phyloP scores from a whole-genome alignment of 2,797 vertebrate genomes.

The Remorina albescens region DNA sequence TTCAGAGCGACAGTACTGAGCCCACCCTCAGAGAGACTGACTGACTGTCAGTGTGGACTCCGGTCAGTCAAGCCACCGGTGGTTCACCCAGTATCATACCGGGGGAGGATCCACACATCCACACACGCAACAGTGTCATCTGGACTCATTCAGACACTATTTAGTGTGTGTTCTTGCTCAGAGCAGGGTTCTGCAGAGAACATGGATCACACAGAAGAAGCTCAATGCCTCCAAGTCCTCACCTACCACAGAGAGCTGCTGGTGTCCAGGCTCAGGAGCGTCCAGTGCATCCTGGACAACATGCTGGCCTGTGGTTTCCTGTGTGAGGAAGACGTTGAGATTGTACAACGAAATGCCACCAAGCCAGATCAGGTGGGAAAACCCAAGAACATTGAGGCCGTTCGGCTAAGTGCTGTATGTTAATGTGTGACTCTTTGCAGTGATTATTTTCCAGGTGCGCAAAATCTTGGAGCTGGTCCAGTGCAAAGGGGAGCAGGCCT shows the following conservation, averaged over 20 bases:
- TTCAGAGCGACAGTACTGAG: too few species aligned
- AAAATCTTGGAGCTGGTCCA: constrained; percentile 93
- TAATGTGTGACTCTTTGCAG: background rate
- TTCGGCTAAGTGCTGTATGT: too few species aligned
- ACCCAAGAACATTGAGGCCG: background rate
- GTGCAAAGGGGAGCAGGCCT: constrained; percentile 94
- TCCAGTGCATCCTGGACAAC: constrained; percentile 93
- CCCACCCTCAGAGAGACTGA: too few species aligned
- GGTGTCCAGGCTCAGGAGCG: constrained; percentile 87
- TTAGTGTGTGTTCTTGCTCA: too few species aligned
- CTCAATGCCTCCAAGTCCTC: constrained; percentile 73
- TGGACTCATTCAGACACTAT: too few species aligned
- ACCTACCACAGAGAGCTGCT: constrained; percentile 88
- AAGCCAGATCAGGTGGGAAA: constrained; percentile 89
- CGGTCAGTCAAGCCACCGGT: too few species aligned
- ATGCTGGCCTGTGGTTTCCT: constrained; percentile 86
- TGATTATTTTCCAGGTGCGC: constrained; percentile 85
- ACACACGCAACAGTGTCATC: too few species aligned
- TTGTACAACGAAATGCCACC: constrained; percentile 86
- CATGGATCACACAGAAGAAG: constrained; percentile 46
- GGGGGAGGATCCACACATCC: too few species aligned
- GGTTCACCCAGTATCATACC: too few species aligned
- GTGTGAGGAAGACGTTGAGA: constrained; percentile 92
- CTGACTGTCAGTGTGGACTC: too few species aligned
- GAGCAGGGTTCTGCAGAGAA: too few species aligned